Conservation (phyloP, 1,140 invertebrate genomes). For the Cydia splendana region DNA sequence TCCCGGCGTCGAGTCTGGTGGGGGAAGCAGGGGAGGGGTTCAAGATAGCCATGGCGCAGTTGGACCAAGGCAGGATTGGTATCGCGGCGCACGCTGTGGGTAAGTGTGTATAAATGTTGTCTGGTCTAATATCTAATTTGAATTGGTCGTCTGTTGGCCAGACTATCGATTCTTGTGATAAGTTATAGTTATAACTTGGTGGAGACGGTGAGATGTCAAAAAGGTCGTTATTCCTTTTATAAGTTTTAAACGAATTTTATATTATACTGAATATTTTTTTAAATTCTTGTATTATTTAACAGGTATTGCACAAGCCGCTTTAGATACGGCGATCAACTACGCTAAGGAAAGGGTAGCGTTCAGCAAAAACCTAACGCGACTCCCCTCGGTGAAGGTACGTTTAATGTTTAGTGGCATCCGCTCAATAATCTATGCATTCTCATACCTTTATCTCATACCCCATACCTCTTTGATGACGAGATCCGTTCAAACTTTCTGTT, state of each 20-base stretch:
- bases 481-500: too few species aligned
- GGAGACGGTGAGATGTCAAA: too few species aligned
- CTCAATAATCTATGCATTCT: not conserved
- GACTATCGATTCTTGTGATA: too few species aligned
- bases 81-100: constrained; percentile 90
- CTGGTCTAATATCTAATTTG: too few species aligned
- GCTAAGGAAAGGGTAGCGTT: constrained; percentile 89
- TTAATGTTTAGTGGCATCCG: not conserved
- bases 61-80: constrained; percentile 89
- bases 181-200: too few species aligned
- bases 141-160: too few species aligned
- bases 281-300: constrained; percentile 34
- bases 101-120: constrained; percentile 48
- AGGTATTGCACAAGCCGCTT: constrained; percentile 90
- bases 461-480: too few species aligned
- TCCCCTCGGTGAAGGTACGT: constrained; percentile 88
- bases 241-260: too few species aligned
- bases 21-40: constrained; percentile 85
- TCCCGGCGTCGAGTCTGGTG: constrained; percentile 84
- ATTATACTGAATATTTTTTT: too few species aligned
- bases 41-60: constrained; percentile 91
- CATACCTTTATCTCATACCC: too few species aligned
- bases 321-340: constrained; percentile 93
- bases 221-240: too few species aligned
- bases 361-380: constrained; percentile 87